Base-by-base conservation (phyloP, 2,113 vertebrate species). In the Anolis sagrei region DNA sequence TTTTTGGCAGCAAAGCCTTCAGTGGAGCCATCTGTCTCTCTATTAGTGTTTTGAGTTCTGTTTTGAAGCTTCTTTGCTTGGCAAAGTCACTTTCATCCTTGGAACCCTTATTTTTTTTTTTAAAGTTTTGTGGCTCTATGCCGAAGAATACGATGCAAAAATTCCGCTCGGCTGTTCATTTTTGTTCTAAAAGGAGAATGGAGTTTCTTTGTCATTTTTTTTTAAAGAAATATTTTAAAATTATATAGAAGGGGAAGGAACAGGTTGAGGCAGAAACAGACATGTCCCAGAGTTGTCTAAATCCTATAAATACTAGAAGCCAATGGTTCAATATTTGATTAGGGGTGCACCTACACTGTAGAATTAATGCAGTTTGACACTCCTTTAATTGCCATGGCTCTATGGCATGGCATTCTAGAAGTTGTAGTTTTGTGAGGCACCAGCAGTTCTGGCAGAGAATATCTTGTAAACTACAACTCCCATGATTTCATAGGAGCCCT, bases 21-120 rank as follows among this genome's bases (percentile, higher is more conserved):
- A 97, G 97, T 97, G 96, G 97, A 98, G 98, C 98, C 98, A 99
- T 99, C 98, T 99, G 98, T 99, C 98, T 98, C 97, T 97, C 96
- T 97, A 96, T 97, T 97, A 97, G 96, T 98, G 96, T 97, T 97
- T 97, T 97, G 96, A 98, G 97, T 96, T 96, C 96, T 97, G 96
- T 97, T 96, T 97, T 97, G 97, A 96, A 97, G 96, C 95, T 96
- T 96, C 95, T 95, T 96, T 92, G 93, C 96, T 97, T 99, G 98
- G 98, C 98, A 99, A 98, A 98, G 97, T 98, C 97, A 97, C 97
- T 98, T 97, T 97, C 96, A 97, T 98, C 97, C 96, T 97, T 97
- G 97, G 97, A 98, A 98, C 97, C 97, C 97, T 97, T 98, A 97
- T 91, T 93, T 7, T 98, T 97, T 91, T 93, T 7, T n/a, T 66